Evolutionary conservation across 2,888 invertebrate genomes (phyloP).

Genomic region (Leucozona laternaria): DNA sequence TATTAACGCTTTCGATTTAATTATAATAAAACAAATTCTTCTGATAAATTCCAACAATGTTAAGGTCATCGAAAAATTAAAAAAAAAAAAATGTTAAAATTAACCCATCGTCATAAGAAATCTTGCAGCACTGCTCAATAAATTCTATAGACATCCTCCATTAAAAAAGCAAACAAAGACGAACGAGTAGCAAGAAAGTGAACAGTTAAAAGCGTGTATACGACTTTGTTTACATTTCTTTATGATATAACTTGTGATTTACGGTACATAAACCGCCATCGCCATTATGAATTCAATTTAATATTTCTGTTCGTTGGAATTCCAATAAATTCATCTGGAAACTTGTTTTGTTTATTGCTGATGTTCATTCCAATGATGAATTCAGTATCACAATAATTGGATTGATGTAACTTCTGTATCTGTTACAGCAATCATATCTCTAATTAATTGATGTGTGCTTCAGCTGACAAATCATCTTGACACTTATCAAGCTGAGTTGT

Average conservation of each 20-base stretch:
- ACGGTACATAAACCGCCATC: slow-evolving; percentile 19
- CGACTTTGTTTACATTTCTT: slow-evolving; percentile 37
- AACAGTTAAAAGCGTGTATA: slow-evolving; percentile 28
- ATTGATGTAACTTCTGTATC: neutral
- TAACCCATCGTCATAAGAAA: neutral
- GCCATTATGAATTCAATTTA: neutral
- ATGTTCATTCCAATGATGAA: slow-evolving; percentile 31
- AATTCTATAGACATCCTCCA: slow-evolving; percentile 24
- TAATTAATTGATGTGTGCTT: slow-evolving; percentile 33
- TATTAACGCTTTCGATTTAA: slow-evolving; percentile 25
- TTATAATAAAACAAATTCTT: slow-evolving; percentile 4
- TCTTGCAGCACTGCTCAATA: neutral
- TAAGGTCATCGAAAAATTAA: slow-evolving; percentile 40
- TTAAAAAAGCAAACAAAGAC: slow-evolving; percentile 24
- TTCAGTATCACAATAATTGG: neutral
- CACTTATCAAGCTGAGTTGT: slow-evolving; percentile 16
- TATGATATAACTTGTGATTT: slow-evolving; percentile 31
- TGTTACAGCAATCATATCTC: neutral
- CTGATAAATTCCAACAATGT: slow-evolving; percentile 31
- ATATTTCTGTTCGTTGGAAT: neutral
- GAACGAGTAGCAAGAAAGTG: slow-evolving; percentile 3
- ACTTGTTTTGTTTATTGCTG: neutral
- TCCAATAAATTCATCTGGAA: slow-evolving; percentile 13
- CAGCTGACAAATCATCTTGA: slow-evolving; percentile 33
- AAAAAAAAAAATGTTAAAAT: neutral